phyloP scores from a whole-genome alignment of 2,888 invertebrate genomes.

The Platycheirus rosarum region DNA sequence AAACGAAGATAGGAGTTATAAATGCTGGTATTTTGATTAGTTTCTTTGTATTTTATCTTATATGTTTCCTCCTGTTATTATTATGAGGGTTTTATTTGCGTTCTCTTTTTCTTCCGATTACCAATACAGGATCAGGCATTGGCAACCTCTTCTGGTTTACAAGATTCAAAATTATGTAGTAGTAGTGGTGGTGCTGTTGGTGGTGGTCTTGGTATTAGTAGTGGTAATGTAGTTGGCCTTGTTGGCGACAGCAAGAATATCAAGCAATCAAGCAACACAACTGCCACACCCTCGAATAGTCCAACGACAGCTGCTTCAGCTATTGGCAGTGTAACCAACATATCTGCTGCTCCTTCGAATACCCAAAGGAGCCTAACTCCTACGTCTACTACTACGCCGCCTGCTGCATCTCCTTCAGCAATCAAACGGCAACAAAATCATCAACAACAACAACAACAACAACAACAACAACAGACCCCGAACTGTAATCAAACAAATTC shows the following conservation, averaged over 20 bases:
- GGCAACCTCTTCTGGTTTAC: slow-evolving; percentile 76
- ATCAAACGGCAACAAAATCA: slow-evolving; percentile 71
- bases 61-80: slow-evolving; percentile 54
- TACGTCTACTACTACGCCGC: slow-evolving; percentile 54
- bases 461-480: slow-evolving; percentile 72
- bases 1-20: too few relatives aligned
- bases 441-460: slow-evolving; percentile 73
- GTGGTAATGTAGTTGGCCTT: slow-evolving; percentile 63
- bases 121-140: slow-evolving; percentile 76
- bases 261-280: slow-evolving; percentile 71
- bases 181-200: slow-evolving; percentile 59
- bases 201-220: slow-evolving; percentile 51
- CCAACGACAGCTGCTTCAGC: slow-evolving; percentile 61
- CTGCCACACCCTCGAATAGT: slow-evolving; percentile 68
- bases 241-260: slow-evolving; percentile 74
- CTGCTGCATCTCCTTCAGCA: slow-evolving; percentile 54
- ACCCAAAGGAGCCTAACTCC: slow-evolving; percentile 60
- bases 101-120: slow-evolving; percentile 72
- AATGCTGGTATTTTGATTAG: not conserved
- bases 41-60: slow-evolving; percentile 26
- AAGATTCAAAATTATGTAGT: slow-evolving; percentile 75
- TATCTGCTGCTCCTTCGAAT: slow-evolving; percentile 41
- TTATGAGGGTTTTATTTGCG: slow-evolving; percentile 66
- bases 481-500: slow-evolving; percentile 61
- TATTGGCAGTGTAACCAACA: slow-evolving; percentile 46